phyloP scores from a whole-genome alignment of 2,888 invertebrate genomes.

The Blastobasis lacticolella region DNA sequence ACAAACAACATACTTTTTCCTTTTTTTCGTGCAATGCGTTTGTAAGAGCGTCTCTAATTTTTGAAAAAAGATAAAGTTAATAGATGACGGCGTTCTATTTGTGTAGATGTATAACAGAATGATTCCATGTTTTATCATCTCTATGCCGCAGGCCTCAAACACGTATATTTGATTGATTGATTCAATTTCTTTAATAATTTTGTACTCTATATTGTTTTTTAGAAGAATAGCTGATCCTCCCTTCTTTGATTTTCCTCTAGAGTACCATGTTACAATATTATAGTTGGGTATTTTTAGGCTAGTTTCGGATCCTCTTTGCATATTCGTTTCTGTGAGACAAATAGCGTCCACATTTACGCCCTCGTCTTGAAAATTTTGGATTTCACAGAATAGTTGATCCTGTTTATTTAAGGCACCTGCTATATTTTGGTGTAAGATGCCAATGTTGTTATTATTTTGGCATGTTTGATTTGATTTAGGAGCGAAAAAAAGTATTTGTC shows the following conservation, averaged over 20 bases:
- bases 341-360: neutral
- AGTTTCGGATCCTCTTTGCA: no score
- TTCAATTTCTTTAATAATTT: neutral
- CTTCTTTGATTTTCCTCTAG: neutral
- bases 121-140: neutral
- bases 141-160: slow-evolving; percentile 1
- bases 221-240: no score
- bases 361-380: neutral
- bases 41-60: neutral
- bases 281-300: neutral
- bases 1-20: neutral
- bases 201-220: no score
- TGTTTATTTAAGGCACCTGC: neutral
- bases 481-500: neutral
- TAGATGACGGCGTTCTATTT: slow-evolving; percentile 1
- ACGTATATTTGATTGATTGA: slow-evolving; percentile 6
- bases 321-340: neutral
- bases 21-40: neutral
- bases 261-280: neutral
- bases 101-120: neutral
- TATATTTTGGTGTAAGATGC: no score
- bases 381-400: neutral
- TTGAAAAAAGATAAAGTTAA: neutral
- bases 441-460: no score
- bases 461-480: no score